Base-by-base conservation (phyloP, 2,113 vertebrate genomes). In the Poeciliopsis occidentalis region DNA sequence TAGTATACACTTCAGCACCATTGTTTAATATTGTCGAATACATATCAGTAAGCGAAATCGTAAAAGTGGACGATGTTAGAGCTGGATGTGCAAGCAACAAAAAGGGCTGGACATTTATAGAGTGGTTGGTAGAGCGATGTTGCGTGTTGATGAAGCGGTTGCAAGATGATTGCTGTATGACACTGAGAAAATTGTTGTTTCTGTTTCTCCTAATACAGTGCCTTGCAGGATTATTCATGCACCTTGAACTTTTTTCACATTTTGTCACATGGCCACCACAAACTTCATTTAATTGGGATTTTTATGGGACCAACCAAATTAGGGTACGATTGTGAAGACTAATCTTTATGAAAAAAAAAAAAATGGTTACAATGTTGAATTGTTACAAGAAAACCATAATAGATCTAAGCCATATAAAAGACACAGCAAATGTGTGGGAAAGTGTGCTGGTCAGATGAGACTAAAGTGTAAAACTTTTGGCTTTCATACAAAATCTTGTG, bases 1-100 rank as follows among this genome's bases (percentile, higher is more conserved):
- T 89, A 89, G 90, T 92, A 87, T 91, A 93, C 90, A 93, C 82
- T 84, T 95, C 88, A 95, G 95, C 95, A 95, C 95, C 95, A 94
- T 94, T 87, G 85, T 94, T 92, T 87, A 90, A 90, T 93, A 94
- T 93, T 91, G 82, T 92, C 85, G 86, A 92, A 92, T 93, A 94
- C 88, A 92, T 91, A 82, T 85, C 83, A 85, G 80, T 88, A 80
- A 91, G 87, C 81, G 87, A 84, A 80, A 86, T 79, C 74, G 82
- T 75, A 69, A 82, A 74, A 60, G 83, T 81, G 85, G 86, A 91
- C 76, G 70, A 80, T 86, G 84, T 83, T 78, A 85, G 81, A 82
- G 70, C 71, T 86, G 68, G 75, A 86, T 90, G 87, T 89, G 72
- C 30, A 80, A 75, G 74, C 0, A 29, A 75, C 64, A 51, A 69